Base-by-base conservation (phyloP, 2,797 vertebrate species). In the Graptemys geographica region DNA sequence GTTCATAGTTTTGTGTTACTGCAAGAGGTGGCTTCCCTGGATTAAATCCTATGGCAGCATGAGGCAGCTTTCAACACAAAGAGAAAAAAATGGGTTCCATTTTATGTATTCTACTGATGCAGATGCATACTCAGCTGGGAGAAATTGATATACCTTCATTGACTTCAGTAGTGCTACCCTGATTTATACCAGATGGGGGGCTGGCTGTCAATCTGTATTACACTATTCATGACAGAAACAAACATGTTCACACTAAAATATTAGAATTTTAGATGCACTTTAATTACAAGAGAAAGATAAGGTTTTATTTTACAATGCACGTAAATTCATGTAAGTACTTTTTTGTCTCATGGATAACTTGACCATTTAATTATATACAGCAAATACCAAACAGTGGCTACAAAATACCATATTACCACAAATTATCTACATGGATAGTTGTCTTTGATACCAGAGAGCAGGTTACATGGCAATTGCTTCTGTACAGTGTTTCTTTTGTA, bases 281-380 rank as follows among this genome's bases (percentile, higher is more conserved):
- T 78, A 94, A 87, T 87, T 92, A 57, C 49, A 76, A 83, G 37
- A 28, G 21, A 56, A 57, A n/a, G n/a, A 37, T 25, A 69, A 13
- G 90, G 9, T 2, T 92, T 41, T 90, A 76, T 88, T 94, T 96
- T 57, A 91, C 78, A 90, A 93, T 76, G 95, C 62, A 95, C 8
- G 86, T 83, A 92, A 80, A 91, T 90, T 93, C 41, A 93, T 51
- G 47, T 57, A 96, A 88, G 86, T 76, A 95, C 86, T 79, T 89
- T 89, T 96, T 92, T 41, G 51, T n/a, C 55, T 72, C 27, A 28
- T 69, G 5, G 33, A 82, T 93, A 94, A 62, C 69, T 92, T 51
- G 55, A 92, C 55, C 28, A 91, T 90, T 96, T 96, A 97, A 96
- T 96, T 97, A 97, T 62, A 62, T 94, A 96, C 81, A 95, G 74